Evolutionary conservation across 2,888 invertebrate genomes (phyloP), one percentile per base, ranked within the genome.

Genomic region (Tachina fera): DNA sequence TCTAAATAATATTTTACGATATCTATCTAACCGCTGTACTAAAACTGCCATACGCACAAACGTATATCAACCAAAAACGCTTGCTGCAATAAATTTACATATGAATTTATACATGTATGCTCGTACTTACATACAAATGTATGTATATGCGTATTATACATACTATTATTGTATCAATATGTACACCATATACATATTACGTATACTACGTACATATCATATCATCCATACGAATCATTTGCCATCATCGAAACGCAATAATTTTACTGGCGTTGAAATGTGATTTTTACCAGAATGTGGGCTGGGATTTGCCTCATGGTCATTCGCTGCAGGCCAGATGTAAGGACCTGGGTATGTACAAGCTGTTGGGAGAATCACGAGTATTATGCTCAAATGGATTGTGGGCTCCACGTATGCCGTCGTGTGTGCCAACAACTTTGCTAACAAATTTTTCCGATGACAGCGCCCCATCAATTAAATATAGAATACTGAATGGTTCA

Each of bases 371-470:
- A 39, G 96, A 96, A 72, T 94, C 96, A n/a, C 93, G 94, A 74
- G 93, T 97, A 51, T 94, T 95, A 47, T 97, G 97, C 91, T 96
- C 96, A 88, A 97, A 97, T 90, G 97, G 97, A 3, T 94, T 94
- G 72, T 97, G 97, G 97, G 95, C 94, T 39, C 95, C 96, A 1
- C 95, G 93, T 19, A 93, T 96, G 90, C 97, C 97, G 1, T 95
- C 96, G 85, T 97, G 97, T 91, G 96, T 96, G 47, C 96, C 97
- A n/a, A 97, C 97, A 43, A 97, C 97, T 1, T 93, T 96, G 53
- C 94, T 97, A 88, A 97, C 97, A 56, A 97, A 97, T 93, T 97
- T 96, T 92, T 97, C 97, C 89, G 97, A 96, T 88, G 96, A 96
- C 89, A 96, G 96, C 53, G 97, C 97, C 0, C 97, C 97, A 8